phyloP scores from a whole-genome alignment of 2,888 invertebrate species.

The Stenurella melanura region DNA sequence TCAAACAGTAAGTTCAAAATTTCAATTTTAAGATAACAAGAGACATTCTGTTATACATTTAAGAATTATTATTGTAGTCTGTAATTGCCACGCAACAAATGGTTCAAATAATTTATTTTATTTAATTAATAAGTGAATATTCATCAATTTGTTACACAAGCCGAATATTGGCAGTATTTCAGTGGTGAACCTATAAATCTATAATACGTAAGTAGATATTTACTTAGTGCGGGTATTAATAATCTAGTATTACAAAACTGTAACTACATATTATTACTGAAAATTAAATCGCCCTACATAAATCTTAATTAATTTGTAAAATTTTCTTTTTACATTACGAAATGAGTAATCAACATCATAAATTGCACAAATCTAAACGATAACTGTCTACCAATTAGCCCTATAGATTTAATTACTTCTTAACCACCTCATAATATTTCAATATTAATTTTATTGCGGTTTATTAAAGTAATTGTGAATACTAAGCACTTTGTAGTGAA shows the following conservation, averaged over 20 bases:
- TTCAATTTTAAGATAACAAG: too few species aligned
- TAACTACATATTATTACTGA: conserved; percentile 12
- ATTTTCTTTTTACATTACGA: conserved; percentile 23
- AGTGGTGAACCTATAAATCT: neutral
- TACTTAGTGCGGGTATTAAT: conserved; percentile 20
- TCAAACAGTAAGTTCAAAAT: too few species aligned
- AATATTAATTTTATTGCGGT: conserved; percentile 47
- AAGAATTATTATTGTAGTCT: neutral
- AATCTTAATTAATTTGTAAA: conserved; percentile 27
- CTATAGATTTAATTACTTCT: conserved; percentile 47
- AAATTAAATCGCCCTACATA: conserved; percentile 21
- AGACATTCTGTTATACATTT: too few species aligned
- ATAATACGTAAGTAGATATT: neutral
- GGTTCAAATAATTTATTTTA: neutral
- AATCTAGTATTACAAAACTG: conserved; percentile 19
- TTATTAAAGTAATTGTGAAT: conserved; percentile 43
- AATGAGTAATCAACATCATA: conserved; percentile 23
- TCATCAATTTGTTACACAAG: neutral
- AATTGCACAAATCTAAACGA: conserved; percentile 31
- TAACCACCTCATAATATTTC: conserved; percentile 48
- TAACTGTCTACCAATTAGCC: conserved; percentile 43
- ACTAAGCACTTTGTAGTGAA: conserved; percentile 46
- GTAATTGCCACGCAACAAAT: neutral
- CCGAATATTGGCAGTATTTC: conserved; percentile 4
- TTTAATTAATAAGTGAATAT: neutral